phyloP scores from a whole-genome alignment of 1,140 invertebrate species.

The Philopotamus ludificatus region DNA sequence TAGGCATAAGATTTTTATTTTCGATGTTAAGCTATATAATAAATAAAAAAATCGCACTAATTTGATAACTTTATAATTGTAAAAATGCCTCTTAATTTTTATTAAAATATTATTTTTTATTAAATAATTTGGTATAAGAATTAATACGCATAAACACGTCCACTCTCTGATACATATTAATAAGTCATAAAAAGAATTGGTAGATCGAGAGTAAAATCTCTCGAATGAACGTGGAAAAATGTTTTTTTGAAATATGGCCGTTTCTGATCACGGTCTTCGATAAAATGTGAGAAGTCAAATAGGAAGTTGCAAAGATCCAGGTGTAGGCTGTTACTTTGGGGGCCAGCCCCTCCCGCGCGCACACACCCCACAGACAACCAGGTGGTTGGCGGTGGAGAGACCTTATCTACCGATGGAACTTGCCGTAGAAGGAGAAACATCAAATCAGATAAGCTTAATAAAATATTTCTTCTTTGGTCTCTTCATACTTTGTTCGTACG shows the following conservation, averaged over 20 bases:
- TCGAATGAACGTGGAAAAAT: slow-evolving; percentile 26
- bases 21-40: no score
- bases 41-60: no score
- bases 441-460: slow-evolving; percentile 32
- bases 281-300: slow-evolving; percentile 32
- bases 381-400: background rate
- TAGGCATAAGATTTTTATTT: no score
- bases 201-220: slow-evolving; percentile 5
- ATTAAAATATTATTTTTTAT: no score
- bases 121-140: no score
- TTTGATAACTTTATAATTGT: no score
- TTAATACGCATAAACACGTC: no score
- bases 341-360: background rate
- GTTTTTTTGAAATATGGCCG: slow-evolving; percentile 25
- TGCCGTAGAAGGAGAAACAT: slow-evolving; percentile 21
- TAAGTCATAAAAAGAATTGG: slow-evolving; percentile 24
- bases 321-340: slow-evolving; percentile 3
- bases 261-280: slow-evolving; percentile 24
- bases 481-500: background rate
- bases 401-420: slow-evolving; percentile 25
- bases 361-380: background rate
- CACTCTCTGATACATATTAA: no score
- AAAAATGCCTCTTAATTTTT: no score
- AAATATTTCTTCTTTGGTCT: slow-evolving; percentile 28
- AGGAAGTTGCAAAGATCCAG: slow-evolving; percentile 24